Base-by-base conservation (phyloP, 2,113 vertebrate species). In the Aphyosemion australe region DNA sequence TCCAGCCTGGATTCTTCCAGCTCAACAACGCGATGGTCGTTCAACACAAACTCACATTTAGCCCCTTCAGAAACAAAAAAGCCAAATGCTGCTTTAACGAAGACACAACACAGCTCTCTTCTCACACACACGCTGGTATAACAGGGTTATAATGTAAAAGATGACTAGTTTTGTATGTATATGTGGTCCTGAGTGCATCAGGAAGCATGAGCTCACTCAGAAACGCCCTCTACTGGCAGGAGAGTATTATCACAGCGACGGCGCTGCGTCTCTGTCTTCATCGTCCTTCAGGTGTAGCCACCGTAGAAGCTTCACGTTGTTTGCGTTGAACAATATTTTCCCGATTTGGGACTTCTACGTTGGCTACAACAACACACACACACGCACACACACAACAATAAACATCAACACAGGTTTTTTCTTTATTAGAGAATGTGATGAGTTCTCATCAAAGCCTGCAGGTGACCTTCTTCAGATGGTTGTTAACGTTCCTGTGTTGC, bases 111-210 rank as follows among this genome's bases (percentile, higher is more conserved):
- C 56, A 72, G 65, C 72, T 70, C 66, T 48, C 20, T 54, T 49
- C 69, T 65, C 50, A 64, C 39, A 76, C 39, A 72, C 67, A 77
- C 34, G 80, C 68, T 88, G 86, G 85, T 87, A 79, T 61, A 85
- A 91, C 88, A 91, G 90, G 88, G 88, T 91, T 84, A 62, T 61
- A 72, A 82, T 64, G 78, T 80, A 69, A 50, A 78, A 85, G 76
- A 84, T 76, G 83, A 84, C 41, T 87, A 64, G 79, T 84, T 87
- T 82, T 81, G 51, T 83, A 81, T 78, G 67, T 66, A 37, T 69
- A 62, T 59, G 45, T 75, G 70, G 70, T 84, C 72, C 78, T 75
- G 76, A 81, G 64, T 37, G 58, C 66, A 76, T 81, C 78, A 78
- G 65, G 76, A 84, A 81, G 62, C 60, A 49, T 53, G 78, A 83